Conservation (phyloP, 2,888 invertebrate genomes). For the Antitype chi region DNA sequence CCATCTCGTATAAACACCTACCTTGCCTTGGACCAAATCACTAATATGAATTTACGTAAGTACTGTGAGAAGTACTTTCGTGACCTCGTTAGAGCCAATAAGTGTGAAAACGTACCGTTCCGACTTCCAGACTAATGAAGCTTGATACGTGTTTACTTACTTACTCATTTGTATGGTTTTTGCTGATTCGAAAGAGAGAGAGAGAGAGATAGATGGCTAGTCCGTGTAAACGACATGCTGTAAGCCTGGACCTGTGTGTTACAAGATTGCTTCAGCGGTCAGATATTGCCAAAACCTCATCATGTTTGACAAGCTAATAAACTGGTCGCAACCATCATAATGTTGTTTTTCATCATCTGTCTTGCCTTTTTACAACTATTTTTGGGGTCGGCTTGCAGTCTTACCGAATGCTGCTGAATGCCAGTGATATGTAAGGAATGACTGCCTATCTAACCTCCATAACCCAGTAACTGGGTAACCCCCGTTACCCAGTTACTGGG, state of each 20-base stretch:
- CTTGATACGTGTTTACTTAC: slow-evolving; percentile 31
- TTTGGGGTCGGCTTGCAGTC: too few relatives aligned
- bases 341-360: not conserved
- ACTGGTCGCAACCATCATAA: not conserved
- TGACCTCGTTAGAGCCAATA: slow-evolving; percentile 53
- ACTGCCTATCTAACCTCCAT: too few relatives aligned
- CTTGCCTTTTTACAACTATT: too few relatives aligned
- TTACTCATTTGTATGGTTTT: slow-evolving; percentile 27
- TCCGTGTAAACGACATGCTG: not conserved
- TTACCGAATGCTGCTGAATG: too few relatives aligned
- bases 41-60: slow-evolving; percentile 46
- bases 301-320: not conserved
- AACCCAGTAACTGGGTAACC: not conserved
- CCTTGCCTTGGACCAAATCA: slow-evolving; percentile 53
- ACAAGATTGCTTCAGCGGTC: not conserved
- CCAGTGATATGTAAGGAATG: too few relatives aligned
- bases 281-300: not conserved
- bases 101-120: slow-evolving; percentile 46
- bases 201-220: not conserved
- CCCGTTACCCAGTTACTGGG: not conserved
- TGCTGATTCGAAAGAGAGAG: slow-evolving; percentile 27
- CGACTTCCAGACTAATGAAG: slow-evolving; percentile 44
- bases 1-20: slow-evolving; percentile 10
- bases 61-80: slow-evolving; percentile 12
- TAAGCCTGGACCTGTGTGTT: not conserved